Percentiles rank a stretch among this genome's conserved stretches.
Conservation (phyloP, 2,797 vertebrate species). For the Siniperca undulata region DNA sequence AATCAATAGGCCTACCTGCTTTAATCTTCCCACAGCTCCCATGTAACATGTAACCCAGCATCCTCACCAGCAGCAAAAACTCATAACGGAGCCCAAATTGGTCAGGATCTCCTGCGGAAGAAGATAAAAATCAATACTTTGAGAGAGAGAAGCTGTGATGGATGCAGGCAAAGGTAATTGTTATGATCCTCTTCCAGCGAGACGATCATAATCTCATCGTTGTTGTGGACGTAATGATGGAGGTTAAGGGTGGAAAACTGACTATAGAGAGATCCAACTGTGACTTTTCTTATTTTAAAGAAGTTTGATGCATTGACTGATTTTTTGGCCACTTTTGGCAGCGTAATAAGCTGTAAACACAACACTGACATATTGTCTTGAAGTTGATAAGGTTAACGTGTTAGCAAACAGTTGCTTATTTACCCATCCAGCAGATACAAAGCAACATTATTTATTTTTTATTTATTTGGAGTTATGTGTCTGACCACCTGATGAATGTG, state of each 20-base stretch:
- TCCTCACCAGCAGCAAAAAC: constrained; percentile 35
- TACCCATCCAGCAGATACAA: no score
- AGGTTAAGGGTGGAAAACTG: constrained; percentile 8
- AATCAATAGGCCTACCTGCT: constrained; percentile 78
- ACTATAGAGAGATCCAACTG: no score
- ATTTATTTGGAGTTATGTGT: background rate
- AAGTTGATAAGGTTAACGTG: no score
- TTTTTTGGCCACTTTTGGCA: no score
- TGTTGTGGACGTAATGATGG: background rate
- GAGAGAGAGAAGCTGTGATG: constrained; percentile 1
- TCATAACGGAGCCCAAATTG: constrained; percentile 40
- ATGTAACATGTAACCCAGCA: constrained; percentile 41
- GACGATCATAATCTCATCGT: background rate
- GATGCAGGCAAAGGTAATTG: background rate
- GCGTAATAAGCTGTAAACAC: no score
- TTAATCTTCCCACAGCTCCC: constrained; percentile 67
- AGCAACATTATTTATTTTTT: no score
- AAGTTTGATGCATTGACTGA: no score
- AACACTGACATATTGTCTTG: no score
- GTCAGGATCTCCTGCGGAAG: constrained; percentile 50
- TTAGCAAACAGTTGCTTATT: no score
- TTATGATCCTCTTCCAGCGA: background rate
- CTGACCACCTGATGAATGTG: background rate
- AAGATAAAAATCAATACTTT: constrained; percentile 54
- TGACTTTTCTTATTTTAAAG: no score